These are phyloP conservation scores for Condylostylus longicornis DNA, from an alignment of 1,140 invertebrate species.

Conservation along the genomic window DNA sequence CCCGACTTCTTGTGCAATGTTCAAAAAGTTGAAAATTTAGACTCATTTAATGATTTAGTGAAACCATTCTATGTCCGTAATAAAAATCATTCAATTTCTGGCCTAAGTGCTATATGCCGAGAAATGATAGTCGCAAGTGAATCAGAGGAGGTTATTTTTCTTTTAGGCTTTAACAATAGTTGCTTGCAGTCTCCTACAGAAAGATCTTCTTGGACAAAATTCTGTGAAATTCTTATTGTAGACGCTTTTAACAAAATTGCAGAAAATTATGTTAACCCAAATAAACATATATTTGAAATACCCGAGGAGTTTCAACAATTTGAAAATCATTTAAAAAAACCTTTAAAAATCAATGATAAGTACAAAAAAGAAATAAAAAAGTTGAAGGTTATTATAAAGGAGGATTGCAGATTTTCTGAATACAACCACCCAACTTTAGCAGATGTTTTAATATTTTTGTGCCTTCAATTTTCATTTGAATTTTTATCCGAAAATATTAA, in stretches of 20 bases:
- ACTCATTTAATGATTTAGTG: conserved; percentile 18
- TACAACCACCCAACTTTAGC: conserved; percentile 21
- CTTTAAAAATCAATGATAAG: conserved; percentile 73
- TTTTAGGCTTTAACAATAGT: conserved; percentile 60
- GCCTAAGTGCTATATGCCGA: conserved; percentile 48
- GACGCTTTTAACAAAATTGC: conserved; percentile 13
- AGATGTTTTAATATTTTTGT: too few species aligned
- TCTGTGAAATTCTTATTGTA: conserved; percentile 71
- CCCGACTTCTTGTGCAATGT: conserved; percentile 23
- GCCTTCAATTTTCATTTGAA: too few species aligned
- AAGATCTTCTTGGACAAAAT: conserved; percentile 78
- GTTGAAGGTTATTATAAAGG: conserved; percentile 1
- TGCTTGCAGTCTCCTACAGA: conserved; percentile 71
- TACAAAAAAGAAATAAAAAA: conserved; percentile 42
- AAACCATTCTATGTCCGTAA: conserved; percentile 32
- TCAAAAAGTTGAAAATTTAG: conserved; percentile 15
- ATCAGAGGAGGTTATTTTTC: conserved; percentile 32
- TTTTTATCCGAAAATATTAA: too few species aligned
- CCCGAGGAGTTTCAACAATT: conserved; percentile 54
- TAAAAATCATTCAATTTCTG: conserved; percentile 43
- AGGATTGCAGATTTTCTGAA: conserved; percentile 15
- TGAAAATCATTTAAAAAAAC: conserved; percentile 73
- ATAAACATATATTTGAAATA: conserved; percentile 23
- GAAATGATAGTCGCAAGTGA: conserved; percentile 36
- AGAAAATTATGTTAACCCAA: neutral